A percentile compares a stretch with the other conserved stretches of the same genome.
Conservation (phyloP, 2,113 vertebrate species). For the Gallinago undulata region DNA sequence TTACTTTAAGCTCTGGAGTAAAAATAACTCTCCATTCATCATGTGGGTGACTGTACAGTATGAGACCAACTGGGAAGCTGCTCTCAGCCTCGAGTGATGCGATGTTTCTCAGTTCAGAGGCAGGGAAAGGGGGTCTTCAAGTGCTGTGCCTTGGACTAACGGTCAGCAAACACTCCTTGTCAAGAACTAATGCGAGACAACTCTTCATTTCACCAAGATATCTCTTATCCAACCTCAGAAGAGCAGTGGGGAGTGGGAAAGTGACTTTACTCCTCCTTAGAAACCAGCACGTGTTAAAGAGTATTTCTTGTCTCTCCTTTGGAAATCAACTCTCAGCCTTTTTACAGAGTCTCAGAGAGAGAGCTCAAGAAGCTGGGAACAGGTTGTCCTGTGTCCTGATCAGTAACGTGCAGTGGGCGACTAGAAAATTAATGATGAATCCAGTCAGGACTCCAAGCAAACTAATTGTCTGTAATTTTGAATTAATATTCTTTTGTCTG, state of each 20-base stretch:
- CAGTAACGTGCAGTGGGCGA: not conserved
- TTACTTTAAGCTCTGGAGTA: not conserved
- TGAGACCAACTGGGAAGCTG: not conserved
- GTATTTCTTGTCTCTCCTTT: not conserved
- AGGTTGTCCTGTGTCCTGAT: not conserved
- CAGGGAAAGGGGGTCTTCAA: not conserved
- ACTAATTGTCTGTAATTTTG: not conserved
- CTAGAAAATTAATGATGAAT: not conserved
- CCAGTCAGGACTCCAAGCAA: not conserved
- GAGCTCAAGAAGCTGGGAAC: not conserved
- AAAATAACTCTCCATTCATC: constrained; percentile 49
- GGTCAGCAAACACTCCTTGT: not conserved
- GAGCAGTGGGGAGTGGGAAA: not conserved
- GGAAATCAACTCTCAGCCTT: not conserved
- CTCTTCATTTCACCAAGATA: not conserved
- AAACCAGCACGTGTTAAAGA: not conserved
- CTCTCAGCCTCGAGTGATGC: not conserved
- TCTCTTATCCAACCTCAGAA: not conserved
- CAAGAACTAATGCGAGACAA: not conserved
- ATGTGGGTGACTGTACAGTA: not conserved
- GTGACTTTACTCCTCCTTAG: not conserved
- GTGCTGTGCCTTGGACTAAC: not conserved
- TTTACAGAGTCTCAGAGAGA: not conserved
- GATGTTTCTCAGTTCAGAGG: not conserved
- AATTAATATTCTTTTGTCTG: not conserved